A percentile compares a stretch with the other conserved stretches of the same genome.
phyloP scores from a whole-genome alignment of 2,888 invertebrate species.

The Cataglyphis rosenhaueri region DNA sequence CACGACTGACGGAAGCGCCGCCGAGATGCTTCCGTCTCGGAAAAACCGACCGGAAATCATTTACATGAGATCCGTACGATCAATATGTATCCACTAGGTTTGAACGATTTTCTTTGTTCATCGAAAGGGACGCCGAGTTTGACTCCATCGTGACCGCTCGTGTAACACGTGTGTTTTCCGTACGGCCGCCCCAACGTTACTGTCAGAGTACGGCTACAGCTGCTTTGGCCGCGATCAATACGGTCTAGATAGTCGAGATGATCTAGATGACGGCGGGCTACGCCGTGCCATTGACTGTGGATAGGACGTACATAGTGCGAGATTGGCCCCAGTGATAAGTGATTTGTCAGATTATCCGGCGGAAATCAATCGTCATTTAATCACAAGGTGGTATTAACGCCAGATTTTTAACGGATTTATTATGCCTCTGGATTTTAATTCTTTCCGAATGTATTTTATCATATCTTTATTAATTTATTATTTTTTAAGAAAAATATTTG shows the following conservation, averaged over 20 bases:
- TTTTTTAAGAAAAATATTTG: background rate
- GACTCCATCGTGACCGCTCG: constrained; percentile 58
- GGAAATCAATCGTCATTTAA: constrained; percentile 18
- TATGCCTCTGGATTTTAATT: background rate
- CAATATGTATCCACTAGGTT: background rate
- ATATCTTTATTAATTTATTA: background rate
- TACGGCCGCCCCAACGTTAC: constrained; percentile 82
- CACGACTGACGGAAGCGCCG: constrained; percentile 14
- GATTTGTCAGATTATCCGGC: background rate
- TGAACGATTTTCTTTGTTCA: constrained; percentile 19
- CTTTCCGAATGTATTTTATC: background rate
- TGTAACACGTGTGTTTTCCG: constrained; percentile 80
- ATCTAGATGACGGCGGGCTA: constrained; percentile 69
- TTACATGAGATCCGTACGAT: background rate
- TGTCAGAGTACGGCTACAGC: constrained; percentile 80
- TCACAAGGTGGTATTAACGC: background rate
- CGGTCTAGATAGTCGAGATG: constrained; percentile 82
- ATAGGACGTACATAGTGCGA: background rate
- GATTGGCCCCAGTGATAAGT: constrained; percentile 3
- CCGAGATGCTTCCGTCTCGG: background rate
- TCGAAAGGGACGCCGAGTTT: constrained; percentile 22
- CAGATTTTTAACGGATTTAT: background rate
- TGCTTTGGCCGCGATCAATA: constrained; percentile 83
- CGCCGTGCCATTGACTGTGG: constrained; percentile 65
- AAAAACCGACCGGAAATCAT: constrained; percentile 2